Conservation (phyloP, 2,888 invertebrate genomes). For the Ceraclea dissimilis region DNA sequence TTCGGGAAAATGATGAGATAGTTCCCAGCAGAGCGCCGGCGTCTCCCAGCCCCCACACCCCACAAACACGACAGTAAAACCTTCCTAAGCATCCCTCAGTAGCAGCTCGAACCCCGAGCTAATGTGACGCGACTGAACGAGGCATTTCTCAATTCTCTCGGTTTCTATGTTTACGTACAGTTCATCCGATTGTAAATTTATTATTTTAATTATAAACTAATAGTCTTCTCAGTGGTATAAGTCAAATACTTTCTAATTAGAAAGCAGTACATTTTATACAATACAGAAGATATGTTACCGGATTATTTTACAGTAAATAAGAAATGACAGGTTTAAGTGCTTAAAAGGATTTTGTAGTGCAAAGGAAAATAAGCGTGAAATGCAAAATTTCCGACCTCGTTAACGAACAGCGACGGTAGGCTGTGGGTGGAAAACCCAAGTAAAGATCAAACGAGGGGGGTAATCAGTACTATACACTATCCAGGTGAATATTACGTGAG, state of each 20-base stretch:
- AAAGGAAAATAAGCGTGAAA: constrained; percentile 11
- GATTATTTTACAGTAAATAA: not conserved
- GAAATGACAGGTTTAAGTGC: not conserved
- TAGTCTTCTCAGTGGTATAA: not conserved
- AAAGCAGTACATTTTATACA: not conserved
- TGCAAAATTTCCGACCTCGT: constrained; percentile 13
- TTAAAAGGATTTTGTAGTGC: not conserved
- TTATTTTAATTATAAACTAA: not conserved
- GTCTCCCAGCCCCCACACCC: constrained; percentile 31
- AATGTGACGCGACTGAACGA: constrained; percentile 9
- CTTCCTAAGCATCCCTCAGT: constrained; percentile 23
- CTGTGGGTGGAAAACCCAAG: constrained; percentile 6
- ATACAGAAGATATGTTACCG: not conserved
- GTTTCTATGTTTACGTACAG: constrained; percentile 14
- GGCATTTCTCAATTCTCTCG: not conserved
- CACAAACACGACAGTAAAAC: constrained; percentile 26
- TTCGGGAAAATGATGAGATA: not conserved
- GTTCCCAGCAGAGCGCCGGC: constrained; percentile 33
- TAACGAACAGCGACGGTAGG: constrained; percentile 5
- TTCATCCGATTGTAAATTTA: constrained; percentile 1
- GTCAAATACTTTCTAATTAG: not conserved
- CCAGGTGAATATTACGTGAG: constrained; percentile 8
- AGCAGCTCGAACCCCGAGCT: constrained; percentile 20
- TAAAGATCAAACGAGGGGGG: constrained; percentile 9
- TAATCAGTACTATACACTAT: constrained; percentile 9